These are phyloP conservation scores for Terebella lapidaria DNA, from an alignment of 2,888 invertebrate species.

Conservation along the genomic window DNA sequence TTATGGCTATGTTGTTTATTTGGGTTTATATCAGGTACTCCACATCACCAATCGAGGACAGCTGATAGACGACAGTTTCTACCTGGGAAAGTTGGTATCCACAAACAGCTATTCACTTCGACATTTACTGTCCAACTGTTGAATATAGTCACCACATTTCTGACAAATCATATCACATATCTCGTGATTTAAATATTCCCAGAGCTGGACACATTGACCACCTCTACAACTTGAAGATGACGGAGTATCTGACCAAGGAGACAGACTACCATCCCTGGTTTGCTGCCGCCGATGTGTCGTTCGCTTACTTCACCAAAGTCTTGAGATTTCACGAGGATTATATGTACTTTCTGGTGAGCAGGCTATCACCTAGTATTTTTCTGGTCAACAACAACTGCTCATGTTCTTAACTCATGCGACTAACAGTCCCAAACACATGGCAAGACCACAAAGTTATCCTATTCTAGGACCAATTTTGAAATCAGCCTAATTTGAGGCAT, in stretches of 20 bases:
- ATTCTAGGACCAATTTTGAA: no score
- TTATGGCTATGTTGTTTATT: background rate
- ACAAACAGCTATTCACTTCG: no score
- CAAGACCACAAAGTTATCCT: no score
- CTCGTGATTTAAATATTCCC: background rate
- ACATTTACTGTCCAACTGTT: background rate
- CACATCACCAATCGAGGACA: background rate
- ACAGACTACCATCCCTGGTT: slow-evolving; percentile 1
- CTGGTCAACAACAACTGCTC: no score
- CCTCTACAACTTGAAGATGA: background rate
- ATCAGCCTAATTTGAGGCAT: no score
- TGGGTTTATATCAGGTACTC: background rate
- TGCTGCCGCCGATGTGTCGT: background rate
- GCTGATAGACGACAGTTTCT: slow-evolving; percentile 1
- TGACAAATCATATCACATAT: background rate
- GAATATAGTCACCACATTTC: background rate
- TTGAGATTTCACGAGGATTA: background rate
- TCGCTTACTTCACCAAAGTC: background rate
- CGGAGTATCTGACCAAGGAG: background rate
- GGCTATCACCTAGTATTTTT: no score
- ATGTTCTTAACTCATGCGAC: no score
- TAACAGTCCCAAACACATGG: background rate
- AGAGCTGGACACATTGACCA: background rate
- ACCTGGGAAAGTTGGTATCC: slow-evolving; percentile 1
- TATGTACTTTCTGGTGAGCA: background rate